phyloP scores from a whole-genome alignment of 2,888 invertebrate genomes.

The Lacanobia wlatinum region DNA sequence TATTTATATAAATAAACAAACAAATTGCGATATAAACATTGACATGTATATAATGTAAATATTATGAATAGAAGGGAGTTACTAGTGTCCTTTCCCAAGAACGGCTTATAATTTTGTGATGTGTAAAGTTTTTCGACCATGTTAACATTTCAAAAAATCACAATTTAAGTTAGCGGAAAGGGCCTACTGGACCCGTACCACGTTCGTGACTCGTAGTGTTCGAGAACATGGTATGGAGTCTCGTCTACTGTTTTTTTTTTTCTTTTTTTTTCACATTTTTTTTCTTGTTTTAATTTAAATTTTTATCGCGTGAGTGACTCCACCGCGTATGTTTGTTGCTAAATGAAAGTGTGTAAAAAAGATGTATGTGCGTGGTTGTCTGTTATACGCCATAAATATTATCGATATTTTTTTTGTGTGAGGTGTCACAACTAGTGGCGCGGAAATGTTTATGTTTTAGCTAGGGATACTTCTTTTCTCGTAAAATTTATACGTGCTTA shows the following conservation, averaged over 20 bases:
- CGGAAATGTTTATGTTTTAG: constrained; percentile 64
- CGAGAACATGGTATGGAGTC: constrained; percentile 76
- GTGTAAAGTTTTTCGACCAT: constrained; percentile 77
- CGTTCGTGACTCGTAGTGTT: constrained; percentile 73
- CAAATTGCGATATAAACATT: constrained; percentile 69
- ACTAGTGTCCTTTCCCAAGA: constrained; percentile 77
- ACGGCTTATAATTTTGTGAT: constrained; percentile 84
- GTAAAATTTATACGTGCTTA: constrained; percentile 67
- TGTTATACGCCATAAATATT: constrained; percentile 86
- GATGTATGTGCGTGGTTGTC: constrained; percentile 87
- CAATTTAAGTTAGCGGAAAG: constrained; percentile 79
- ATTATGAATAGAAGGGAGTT: constrained; percentile 74
- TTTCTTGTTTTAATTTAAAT: constrained; percentile 85
- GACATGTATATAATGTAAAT: constrained; percentile 87
- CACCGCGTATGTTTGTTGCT: constrained; percentile 76
- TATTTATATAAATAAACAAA: constrained; percentile 63
- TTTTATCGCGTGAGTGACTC: constrained; percentile 83
- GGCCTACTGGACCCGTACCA: constrained; percentile 80
- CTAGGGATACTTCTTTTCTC: constrained; percentile 66
- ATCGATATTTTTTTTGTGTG: constrained; percentile 72
- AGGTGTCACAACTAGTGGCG: constrained; percentile 74
- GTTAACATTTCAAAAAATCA: constrained; percentile 73
- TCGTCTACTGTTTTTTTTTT: constrained; percentile 74
- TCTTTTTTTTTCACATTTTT: constrained; percentile 69
- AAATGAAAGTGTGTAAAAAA: constrained; percentile 78